A percentile compares a stretch with the other conserved stretches of the same genome.
Conservation (phyloP, 2,113 vertebrate genomes). For the Lathamus discolor region DNA sequence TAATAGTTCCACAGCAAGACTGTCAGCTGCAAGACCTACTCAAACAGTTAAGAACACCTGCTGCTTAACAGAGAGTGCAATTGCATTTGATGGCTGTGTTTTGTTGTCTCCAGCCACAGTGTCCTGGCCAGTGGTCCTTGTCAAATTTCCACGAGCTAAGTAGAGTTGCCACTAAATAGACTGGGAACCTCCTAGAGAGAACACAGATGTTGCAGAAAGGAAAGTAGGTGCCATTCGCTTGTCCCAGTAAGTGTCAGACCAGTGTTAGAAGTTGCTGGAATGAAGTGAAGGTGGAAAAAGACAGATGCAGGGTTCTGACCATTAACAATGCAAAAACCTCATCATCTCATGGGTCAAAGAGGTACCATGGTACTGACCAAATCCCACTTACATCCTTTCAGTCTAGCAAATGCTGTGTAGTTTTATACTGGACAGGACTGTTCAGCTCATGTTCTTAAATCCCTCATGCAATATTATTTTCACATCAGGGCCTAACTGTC, state of each 20-base stretch:
- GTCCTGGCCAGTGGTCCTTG: conserved; percentile 20
- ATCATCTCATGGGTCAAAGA: fast-evolving
- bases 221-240: not conserved
- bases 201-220: not conserved
- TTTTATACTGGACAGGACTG: not conserved
- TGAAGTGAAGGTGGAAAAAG: not conserved
- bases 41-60: conserved; percentile 58
- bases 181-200: not conserved
- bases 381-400: not conserved
- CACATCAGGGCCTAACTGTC: not conserved
- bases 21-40: conserved; percentile 53
- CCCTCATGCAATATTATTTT: not conserved
- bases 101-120: conserved; percentile 50
- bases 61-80: conserved; percentile 38
- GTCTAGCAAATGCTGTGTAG: not conserved
- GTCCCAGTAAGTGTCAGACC: not conserved
- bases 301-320: not conserved
- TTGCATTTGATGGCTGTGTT: conserved; percentile 50
- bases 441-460: not conserved
- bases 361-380: not conserved
- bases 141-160: not conserved
- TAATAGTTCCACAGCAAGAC: conserved; percentile 51
- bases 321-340: not conserved
- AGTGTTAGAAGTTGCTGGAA: not conserved
- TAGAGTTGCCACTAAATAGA: not conserved